phyloP scores from a whole-genome alignment of 2,113 vertebrate species.

The Ploceus nigricollis region DNA sequence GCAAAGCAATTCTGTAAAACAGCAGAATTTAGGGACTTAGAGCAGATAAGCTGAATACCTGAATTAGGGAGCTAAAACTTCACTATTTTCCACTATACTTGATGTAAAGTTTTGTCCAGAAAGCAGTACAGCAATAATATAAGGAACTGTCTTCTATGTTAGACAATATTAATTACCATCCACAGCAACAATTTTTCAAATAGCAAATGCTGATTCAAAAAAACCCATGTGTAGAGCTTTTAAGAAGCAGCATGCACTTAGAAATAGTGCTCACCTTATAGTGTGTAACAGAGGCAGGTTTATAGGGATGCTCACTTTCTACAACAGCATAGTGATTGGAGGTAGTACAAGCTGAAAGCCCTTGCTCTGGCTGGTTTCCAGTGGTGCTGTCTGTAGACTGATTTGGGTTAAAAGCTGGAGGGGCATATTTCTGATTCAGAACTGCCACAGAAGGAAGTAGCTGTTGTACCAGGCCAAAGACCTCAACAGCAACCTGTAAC shows the following conservation, averaged over 20 bases:
- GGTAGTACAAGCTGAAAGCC: slow-evolving; percentile 94
- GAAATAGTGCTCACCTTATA: slow-evolving; percentile 80
- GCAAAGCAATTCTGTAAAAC: not conserved
- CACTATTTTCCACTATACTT: not conserved
- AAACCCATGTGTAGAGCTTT: not conserved
- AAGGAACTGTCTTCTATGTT: not conserved
- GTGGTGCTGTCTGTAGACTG: slow-evolving; percentile 98
- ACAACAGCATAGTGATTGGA: slow-evolving; percentile 94
- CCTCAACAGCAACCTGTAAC: slow-evolving; percentile 92
- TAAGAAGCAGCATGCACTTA: not conserved
- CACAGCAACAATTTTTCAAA: not conserved
- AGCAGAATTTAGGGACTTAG: not conserved
- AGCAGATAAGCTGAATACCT: not conserved
- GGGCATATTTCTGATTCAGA: slow-evolving; percentile 97
- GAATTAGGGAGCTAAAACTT: not conserved
- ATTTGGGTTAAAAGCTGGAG: slow-evolving; percentile 97
- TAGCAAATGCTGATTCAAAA: not conserved
- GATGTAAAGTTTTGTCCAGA: not conserved
- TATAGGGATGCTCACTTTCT: slow-evolving; percentile 97
- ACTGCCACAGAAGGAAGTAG: slow-evolving; percentile 92
- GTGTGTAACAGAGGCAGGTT: slow-evolving; percentile 90
- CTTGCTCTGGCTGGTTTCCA: slow-evolving; percentile 94
- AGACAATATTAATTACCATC: not conserved
- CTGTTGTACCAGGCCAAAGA: slow-evolving; percentile 95
- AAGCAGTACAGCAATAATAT: not conserved